Base-by-base conservation (phyloP, 2,113 vertebrate species). In the Sphyrna mokarran region DNA sequence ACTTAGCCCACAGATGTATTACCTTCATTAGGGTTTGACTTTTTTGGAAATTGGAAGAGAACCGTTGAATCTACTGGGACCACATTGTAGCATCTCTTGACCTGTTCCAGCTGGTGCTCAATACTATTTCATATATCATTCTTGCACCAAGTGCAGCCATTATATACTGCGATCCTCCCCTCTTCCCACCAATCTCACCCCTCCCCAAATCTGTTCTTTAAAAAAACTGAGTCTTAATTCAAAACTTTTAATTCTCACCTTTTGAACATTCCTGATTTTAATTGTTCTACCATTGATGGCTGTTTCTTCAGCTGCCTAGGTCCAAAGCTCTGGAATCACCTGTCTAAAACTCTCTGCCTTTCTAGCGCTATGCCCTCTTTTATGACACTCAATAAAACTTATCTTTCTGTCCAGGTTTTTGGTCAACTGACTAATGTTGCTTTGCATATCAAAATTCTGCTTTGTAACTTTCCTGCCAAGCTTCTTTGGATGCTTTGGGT, bases 1-100 rank as follows among this genome's bases (percentile, higher is more conserved):
- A 95, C 68, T 76, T 95, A 95, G 70, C 68, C 94, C 94, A 76
- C 68, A 95, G 94, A 72, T 40, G 54, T 95, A 95, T 95, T 95
- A 72, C 94, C 69, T 43, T 95, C 68, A 69, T 72, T 72, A 95
- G 69, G 68, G 43, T 23, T 72, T 72, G 40, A 26, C 20, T 22
- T 95, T 70, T 76, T 76, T 72, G 69, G 94, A 48, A 76, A 76
- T 54, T 95, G 69, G 94, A 95, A 95, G 40, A 72, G 94, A 95
- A 72, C 43, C 26, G 26, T 5, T 72, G 43, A 72, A 76, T 95
- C 94, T 95, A 54, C 40, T 72, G 94, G 94, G 94, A 95, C 94
- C 94, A 95, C 37, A 95, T 29, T 95, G 94, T 33, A 66, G 94
- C 48, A 76, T 54, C 94, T 29, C 43, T 40, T 72, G 69, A 72